Evolutionary conservation across 2,797 vertebrate species (phyloP), one percentile per base, ranked within the genome.

Genomic region (Periparus ater): DNA sequence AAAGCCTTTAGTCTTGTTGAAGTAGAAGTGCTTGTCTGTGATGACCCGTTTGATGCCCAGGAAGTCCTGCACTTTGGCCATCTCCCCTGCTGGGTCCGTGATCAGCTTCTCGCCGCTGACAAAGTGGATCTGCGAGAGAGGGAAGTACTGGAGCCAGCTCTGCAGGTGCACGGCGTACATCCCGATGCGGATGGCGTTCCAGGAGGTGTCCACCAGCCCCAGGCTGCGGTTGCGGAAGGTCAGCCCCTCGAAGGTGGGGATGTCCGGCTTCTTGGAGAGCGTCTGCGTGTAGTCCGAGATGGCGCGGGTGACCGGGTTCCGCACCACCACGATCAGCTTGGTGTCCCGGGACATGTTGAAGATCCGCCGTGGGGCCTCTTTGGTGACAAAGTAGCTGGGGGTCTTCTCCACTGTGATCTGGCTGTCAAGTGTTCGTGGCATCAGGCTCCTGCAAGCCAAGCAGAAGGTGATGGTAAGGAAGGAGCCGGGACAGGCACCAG

Each of bases 251-350:
- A 99, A 99, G 36, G 98, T 99, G 5, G 99, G 99, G 93, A 99
- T 99, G 97, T 99, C 99, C 0, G 99, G 99, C 95, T 99, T 99
- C 97, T 99, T 99, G 85, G 99, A 99, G 32, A 99, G 98, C 0
- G 99, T 99, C 98, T 99, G 99, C 0, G 99, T 99, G 96, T 99
- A 99, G 97, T 99, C 99, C 0, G 99, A 99, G 98, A 99, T 99
- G 96, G 99, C 99, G 16, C 99, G 96, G 4, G 99, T 99, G 86
- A 99, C 99, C 0, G 99, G 99, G 97, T 99, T 99, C 9, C 99
- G 97, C 76, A 99, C 99, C 88, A 99, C 99, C 88, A 99, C 99
- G 1, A 99, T 99, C 96, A 99, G 97, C 96, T 99, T 99, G 8
- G 98, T 99, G 95, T 98, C 97, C 6, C 97, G 98, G 17, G 99